phyloP scores from a whole-genome alignment of 2,888 invertebrate species.

The Sthenelais limicola region DNA sequence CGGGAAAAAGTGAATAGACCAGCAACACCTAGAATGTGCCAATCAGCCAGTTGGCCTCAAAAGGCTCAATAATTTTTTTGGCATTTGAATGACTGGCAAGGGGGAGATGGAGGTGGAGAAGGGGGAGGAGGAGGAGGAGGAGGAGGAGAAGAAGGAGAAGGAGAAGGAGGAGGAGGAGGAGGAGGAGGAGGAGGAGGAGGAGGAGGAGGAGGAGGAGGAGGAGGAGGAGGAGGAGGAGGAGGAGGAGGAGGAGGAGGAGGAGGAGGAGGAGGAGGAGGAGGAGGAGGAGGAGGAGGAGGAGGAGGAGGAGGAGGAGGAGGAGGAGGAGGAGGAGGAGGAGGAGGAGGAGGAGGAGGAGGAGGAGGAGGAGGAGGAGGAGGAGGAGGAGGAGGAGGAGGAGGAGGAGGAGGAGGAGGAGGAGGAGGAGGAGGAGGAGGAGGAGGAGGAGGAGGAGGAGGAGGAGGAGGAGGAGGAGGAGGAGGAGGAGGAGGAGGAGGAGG shows the following conservation, averaged over 20 bases:
- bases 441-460: neutral
- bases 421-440: neutral
- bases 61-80: too few species aligned
- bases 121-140: neutral
- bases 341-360: neutral
- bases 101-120: neutral
- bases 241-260: neutral
- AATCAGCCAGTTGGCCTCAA: too few species aligned
- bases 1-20: too few species aligned
- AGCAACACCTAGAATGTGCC: too few species aligned
- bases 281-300: neutral
- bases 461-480: constrained; percentile 26
- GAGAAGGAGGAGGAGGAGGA: neutral
- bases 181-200: neutral
- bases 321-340: neutral
- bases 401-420: neutral
- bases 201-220: neutral
- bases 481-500: constrained; percentile 22
- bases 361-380: neutral
- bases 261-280: neutral
- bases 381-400: neutral
- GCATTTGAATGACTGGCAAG: too few species aligned
- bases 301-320: neutral
- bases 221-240: neutral
- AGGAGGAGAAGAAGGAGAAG: neutral